A percentile compares a stretch with the other conserved stretches of the same genome.
Evolutionary conservation across 2,888 invertebrate genomes (phyloP).

Genomic region (Acronicta aceris): DNA sequence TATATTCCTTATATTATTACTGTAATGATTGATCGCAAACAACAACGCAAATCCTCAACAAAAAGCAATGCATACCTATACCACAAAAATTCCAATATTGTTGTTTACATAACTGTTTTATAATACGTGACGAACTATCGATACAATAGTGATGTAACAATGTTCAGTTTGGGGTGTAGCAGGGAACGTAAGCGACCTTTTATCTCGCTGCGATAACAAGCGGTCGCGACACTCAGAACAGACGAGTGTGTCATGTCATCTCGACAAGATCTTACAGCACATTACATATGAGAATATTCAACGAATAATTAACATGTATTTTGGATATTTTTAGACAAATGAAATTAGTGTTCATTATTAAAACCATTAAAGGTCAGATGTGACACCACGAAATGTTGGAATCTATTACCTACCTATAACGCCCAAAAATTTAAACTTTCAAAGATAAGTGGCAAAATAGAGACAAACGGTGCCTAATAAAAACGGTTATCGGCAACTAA

Average conservation of each 20-base stretch:
- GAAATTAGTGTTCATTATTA: no score
- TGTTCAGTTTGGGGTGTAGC: constrained; percentile 31
- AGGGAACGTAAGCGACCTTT: constrained; percentile 49
- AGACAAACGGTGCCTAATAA: no score
- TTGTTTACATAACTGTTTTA: constrained; percentile 16
- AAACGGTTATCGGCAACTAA: no score
- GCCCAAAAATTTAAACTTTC: no score
- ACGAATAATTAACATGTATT: constrained; percentile 12
- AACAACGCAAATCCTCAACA: no score
- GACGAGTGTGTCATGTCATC: constrained; percentile 19
- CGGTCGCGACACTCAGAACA: constrained; percentile 14
- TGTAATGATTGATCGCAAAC: no score
- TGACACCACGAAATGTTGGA: no score
- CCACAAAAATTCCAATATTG: constrained; percentile 7
- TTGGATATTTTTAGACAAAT: not conserved
- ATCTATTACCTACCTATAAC: no score
- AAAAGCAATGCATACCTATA: not conserved
- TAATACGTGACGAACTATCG: constrained; percentile 17
- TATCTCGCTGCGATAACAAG: constrained; percentile 52
- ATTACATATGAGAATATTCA: constrained; percentile 17
- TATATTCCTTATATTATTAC: no score
- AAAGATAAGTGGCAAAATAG: no score
- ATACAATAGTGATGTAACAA: constrained; percentile 49
- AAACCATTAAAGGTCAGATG: no score
- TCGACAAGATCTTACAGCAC: constrained; percentile 17